Base-by-base conservation (phyloP, 2,797 vertebrate species). In the Protonibea diacanthus region DNA sequence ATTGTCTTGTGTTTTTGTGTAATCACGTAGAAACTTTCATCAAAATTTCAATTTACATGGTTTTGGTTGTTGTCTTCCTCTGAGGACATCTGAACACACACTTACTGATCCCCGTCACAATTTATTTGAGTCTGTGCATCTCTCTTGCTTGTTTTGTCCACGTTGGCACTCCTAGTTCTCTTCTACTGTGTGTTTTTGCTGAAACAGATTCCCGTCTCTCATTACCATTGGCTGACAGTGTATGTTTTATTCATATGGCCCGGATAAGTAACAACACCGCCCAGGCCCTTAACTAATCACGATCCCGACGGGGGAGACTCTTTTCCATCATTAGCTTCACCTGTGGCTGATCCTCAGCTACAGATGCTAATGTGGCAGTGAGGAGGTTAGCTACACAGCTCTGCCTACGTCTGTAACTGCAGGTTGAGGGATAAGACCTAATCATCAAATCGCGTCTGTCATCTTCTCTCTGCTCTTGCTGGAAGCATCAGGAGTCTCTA, bases 241-340 rank as follows among this genome's bases (percentile, higher is more conserved):
- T 9, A 85, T 91, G 78, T 87, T 90, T 92, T 86, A 91, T 93
- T 91, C 82, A 90, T 87, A 45, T 53, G 17, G 66, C 61, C 6
- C 18, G 0, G 13, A 68, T 79, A 74, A 78, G 74, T 66, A 63
- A 68, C 70, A 60, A 70, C 25, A 1, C 62, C 20, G 40, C 79
- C 60, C 71, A 63, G 62, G 58, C 78, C 64, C 77, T 88, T 58
- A 18, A 74, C 80, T 86, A 90, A 89, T 91, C 85, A 88, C 10
- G 4, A 44, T 80, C 60, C 76, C 11, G 1, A 48, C 44, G 70
- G 64, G n/a, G n/a, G 42, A 73, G 59, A 65, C 61, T 77, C 9
- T 76, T 69, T 45, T 78, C 74, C 77, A 65, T 90, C 80, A 84
- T 88, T 85, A 76, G 73, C 65, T 47, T 79, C 78, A 84, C 82